Evolutionary conservation across 2,797 vertebrate species (phyloP), one percentile per base, ranked within the genome.

Genomic region (Yasuhikotakia modesta): DNA sequence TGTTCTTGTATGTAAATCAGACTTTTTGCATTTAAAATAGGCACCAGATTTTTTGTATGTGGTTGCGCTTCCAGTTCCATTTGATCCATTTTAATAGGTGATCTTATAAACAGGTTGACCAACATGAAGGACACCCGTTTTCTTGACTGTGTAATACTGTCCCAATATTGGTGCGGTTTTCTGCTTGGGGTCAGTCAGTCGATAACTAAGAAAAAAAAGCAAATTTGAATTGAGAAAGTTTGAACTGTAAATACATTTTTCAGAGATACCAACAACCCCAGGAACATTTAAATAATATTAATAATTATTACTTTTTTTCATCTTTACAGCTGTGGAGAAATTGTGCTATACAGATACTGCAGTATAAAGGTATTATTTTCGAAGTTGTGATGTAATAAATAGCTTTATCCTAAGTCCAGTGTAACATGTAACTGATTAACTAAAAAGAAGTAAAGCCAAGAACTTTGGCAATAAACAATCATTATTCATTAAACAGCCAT

Each of bases 81-180:
- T 14, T 46, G 30, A 48, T 2, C 4, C 19, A 7, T 19, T n/a
- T 92, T 82, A 93, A 7, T 82, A 81, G 79, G 86, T 70, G 76
- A 96, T 90, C 87, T 83, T 92, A 86, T 94, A 97, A 65, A 99
- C 95, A 0, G 90, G 91, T 70, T 99, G 96, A 4, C 97, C 97
- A 52, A 97, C 92, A 86, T 89, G 91, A 84, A 99, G 81, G 0
- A 73, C 84, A 63, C 97, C 97, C 0, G 89, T 90, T 92, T 90
- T 92, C 88, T 94, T 92, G 86, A 98, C 89, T 0, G 80, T 91
- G 84, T 92, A 97, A 86, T 98, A 92, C 75, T 93, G 93, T 16
- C 98, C 98, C 70, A 99, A 95, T 79, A 97, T 81, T 0, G 96
- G 97, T 1, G 89, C 45, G 0, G 89, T 82, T 81, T 95, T 92